These are phyloP conservation scores for Oreochromis mossambicus DNA, from an alignment of 2,797 vertebrate species.

Conservation along the genomic window DNA sequence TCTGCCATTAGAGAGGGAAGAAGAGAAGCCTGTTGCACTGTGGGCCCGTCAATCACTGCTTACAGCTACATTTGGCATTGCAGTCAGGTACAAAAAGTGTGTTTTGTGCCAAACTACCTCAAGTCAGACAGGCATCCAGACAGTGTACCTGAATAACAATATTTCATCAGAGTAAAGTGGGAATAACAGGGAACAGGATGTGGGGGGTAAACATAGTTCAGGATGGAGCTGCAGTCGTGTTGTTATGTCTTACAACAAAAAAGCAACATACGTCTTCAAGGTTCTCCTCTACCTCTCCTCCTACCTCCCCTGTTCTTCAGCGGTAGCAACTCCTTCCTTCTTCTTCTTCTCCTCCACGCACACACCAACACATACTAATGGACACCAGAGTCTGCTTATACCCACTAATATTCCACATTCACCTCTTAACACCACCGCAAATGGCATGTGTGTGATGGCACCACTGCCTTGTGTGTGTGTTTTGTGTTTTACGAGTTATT, in stretches of 20 bases:
- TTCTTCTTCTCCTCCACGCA: neutral
- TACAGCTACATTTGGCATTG: constrained; percentile 55
- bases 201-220: constrained; percentile 41
- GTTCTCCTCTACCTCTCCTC: constrained; percentile 9
- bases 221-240: constrained; percentile 8
- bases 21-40: constrained; percentile 33
- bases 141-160: constrained; percentile 60
- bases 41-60: constrained; percentile 56
- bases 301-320: constrained; percentile 9
- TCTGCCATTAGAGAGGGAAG: constrained; percentile 32
- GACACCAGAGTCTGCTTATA: no score
- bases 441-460: no score
- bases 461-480: no score
- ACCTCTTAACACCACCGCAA: no score
- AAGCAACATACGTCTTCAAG: constrained; percentile 25
- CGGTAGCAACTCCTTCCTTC: neutral
- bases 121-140: constrained; percentile 58
- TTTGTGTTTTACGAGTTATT: no score
- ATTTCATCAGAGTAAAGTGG: constrained; percentile 58
- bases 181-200: constrained; percentile 32
- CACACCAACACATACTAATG: neutral
- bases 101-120: constrained; percentile 61
- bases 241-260: constrained; percentile 16
- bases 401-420: no score
- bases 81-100: constrained; percentile 59